Base-by-base conservation (phyloP, 2,888 invertebrate genomes). In the Mycogona germanica region DNA sequence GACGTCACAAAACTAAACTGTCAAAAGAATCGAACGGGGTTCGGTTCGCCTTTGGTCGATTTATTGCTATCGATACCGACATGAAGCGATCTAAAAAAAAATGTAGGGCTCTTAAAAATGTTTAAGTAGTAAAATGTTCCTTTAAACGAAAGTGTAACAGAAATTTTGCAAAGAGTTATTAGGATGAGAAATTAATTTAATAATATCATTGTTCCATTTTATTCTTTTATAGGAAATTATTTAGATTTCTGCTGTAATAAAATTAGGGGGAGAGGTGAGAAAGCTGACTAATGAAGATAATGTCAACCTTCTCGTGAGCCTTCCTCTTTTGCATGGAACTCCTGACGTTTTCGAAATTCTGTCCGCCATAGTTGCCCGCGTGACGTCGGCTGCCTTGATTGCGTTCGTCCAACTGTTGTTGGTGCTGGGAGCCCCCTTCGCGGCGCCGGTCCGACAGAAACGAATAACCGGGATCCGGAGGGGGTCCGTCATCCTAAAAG, bases 401-500 rank as follows among this genome's bases (percentile, higher is more conserved):
- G 28, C 40, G 21, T 3, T 19, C 37, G 17, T 30, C 17, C 3
- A n/a, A 19, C 14, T 37, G 25, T 49, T 17, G 21, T 12, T n/a
- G 30, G n/a, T 42, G 35, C 7, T 9, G 23, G 25, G 42, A 50
- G 21, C 35, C 35, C 17, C 53, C 41, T 42, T 55, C 56, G 9
- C 56, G 41, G 12, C 44, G 44, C 17, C 50, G 21, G 25, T 56
- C 56, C 17, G 35, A 21, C 17, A 56, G 44, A 44, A 56, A 56
- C 25, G 46, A 53, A 38, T 54, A 56, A 3, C 12, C 21, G 25
- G 56, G 56, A 42, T 56, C 56, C 12, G 56, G 56, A 25, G 56
- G 56, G 17, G 56, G 56, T 29, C 54, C 54, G 41, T 56, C 53
- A 21, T 49, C 50, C 48, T 54, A 47, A 3, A n/a, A n/a, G n/a